Base-by-base conservation (phyloP, 2,113 vertebrate genomes). In the Epinephelus lanceolatus region DNA sequence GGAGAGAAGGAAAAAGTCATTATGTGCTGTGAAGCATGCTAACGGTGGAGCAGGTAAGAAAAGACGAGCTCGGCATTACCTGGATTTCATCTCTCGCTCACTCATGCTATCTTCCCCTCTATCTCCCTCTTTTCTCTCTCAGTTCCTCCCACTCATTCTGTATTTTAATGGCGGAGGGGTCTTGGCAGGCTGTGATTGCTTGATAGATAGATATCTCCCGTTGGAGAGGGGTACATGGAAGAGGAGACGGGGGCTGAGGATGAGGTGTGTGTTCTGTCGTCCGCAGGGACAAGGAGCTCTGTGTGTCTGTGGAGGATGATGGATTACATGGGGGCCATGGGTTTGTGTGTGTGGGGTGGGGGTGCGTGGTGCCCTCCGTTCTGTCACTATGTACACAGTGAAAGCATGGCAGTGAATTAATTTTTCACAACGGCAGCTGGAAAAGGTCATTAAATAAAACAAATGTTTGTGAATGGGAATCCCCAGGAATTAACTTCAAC, bases 21-120 rank as follows among this genome's bases (percentile, higher is more conserved):
- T 94, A 95, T 94, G 93, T 93, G 91, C 94, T 91, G 79, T 92
- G 91, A 91, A 90, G 93, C 94, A 94, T 95, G 92, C 88, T 91
- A 88, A 92, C 66, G 12, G 71, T 69, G 71, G 87, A 76, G 76
- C 61, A 86, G 81, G 86, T 88, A 81, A 84, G 89, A 87, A 88
- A 70, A 81, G 61, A 76, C 60, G 23, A 81, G 76, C 67, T 68
- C 12, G 3, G 83, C 61, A 89, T 91, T 83, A 92, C 86, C 87
- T 88, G 87, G 87, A 91, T 92, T 89, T 90, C 78, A 89, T 88
- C 85, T 90, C 71, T 65, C 57, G 60, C 76, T 89, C 88, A 82
- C 76, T 82, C 87, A 40, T 52, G 65, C 77, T 83, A 86, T 84
- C 85, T 76, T 45, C 78, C 67, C 83, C 66, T 68, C 76, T n/a